These are phyloP conservation scores for Steromphala cineraria DNA, from an alignment of 2,888 invertebrate species.

Conservation along the genomic window DNA sequence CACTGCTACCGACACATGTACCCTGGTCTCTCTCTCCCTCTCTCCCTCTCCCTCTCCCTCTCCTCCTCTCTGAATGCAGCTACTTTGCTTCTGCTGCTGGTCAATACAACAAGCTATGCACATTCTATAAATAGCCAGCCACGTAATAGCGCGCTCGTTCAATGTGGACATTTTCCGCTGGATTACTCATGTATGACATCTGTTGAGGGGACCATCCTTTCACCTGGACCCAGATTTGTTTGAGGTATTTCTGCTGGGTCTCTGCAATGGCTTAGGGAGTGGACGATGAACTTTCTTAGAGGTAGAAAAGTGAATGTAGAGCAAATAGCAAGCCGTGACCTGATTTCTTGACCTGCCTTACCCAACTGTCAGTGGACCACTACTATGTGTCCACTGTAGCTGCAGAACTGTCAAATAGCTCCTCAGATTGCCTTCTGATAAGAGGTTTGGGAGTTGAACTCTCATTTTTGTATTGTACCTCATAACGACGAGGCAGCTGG, in stretches of 20 bases:
- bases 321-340: not conserved
- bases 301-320: not conserved
- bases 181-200: constrained; percentile 10
- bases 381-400: not conserved
- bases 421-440: too few relatives aligned
- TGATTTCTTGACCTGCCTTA: not conserved
- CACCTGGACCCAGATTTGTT: not conserved
- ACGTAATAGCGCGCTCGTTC: not conserved
- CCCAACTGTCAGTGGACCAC: not conserved
- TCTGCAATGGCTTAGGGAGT: not conserved
- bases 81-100: not conserved
- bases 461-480: too few relatives aligned
- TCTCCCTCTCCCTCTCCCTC: too few relatives aligned
- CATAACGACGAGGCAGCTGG: too few relatives aligned
- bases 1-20: not conserved
- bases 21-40: not conserved
- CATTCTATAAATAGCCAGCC: not conserved
- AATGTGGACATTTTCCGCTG: constrained; percentile 1
- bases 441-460: too few relatives aligned
- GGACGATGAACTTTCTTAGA: not conserved
- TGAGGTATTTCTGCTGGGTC: not conserved
- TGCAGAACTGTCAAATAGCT: too few relatives aligned
- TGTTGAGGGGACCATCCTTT: not conserved
- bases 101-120: not conserved
- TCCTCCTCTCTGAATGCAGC: not conserved